phyloP scores from a whole-genome alignment of 2,797 vertebrate species.

The Danio choprae region DNA sequence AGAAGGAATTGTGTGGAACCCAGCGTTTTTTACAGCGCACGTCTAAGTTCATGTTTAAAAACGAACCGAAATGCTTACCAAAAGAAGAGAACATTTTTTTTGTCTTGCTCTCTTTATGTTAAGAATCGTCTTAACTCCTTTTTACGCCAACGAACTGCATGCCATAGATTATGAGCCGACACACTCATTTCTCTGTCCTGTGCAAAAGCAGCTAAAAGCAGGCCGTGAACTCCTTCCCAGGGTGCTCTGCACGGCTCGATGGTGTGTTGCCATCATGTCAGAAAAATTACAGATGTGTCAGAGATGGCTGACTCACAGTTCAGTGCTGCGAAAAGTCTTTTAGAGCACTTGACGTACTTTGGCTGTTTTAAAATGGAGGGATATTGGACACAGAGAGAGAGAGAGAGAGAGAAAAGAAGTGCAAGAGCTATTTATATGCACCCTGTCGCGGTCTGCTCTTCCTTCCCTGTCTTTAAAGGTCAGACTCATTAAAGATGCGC shows the following conservation, averaged over 20 bases:
- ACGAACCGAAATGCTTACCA: background rate
- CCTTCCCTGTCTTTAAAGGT: conserved; percentile 68
- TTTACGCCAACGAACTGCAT: conserved; percentile 16
- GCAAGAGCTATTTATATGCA: conserved; percentile 67
- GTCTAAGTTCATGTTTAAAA: background rate
- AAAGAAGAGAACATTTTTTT: background rate
- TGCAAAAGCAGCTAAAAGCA: conserved; percentile 64
- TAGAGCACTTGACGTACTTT: conserved; percentile 57
- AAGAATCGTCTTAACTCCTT: background rate
- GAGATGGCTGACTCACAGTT: conserved; percentile 67
- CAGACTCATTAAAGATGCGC: conserved; percentile 70
- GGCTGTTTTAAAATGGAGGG: conserved; percentile 58
- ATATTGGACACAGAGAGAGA: conserved; percentile 14
- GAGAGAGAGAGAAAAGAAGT: conserved; percentile 30
- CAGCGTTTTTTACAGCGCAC: background rate
- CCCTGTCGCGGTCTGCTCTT: conserved; percentile 55
- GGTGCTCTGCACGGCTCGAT: conserved; percentile 47
- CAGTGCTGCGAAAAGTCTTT: conserved; percentile 46
- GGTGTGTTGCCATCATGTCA: conserved; percentile 68
- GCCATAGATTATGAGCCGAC: conserved; percentile 19
- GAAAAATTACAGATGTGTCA: conserved; percentile 58
- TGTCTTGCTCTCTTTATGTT: background rate
- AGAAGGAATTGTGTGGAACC: too few species aligned
- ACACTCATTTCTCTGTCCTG: conserved; percentile 63
- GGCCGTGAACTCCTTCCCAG: conserved; percentile 61